Percentiles rank a stretch among this genome's conserved stretches.
Conservation (phyloP, 2,797 vertebrate genomes). For the Austrolebias charrua region DNA sequence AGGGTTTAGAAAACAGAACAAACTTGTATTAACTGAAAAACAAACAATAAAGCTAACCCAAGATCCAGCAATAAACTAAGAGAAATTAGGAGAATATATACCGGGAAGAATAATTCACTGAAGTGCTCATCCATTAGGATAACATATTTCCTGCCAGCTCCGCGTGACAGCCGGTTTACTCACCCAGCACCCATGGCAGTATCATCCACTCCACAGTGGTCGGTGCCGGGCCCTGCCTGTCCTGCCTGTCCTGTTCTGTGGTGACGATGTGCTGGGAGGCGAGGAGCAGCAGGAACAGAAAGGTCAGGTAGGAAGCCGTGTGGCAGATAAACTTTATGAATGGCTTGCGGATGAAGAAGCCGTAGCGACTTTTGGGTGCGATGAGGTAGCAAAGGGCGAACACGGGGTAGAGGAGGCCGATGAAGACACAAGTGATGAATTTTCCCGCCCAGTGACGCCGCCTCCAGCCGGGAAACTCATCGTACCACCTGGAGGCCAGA, state of each 20-base stretch:
- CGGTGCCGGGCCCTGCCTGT: slow-evolving; percentile 88
- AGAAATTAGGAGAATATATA: too few relatives aligned
- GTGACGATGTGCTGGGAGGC: slow-evolving; percentile 95
- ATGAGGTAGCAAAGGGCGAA: slow-evolving; percentile 96
- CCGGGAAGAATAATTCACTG: not conserved
- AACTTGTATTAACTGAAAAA: too few relatives aligned
- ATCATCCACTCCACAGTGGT: slow-evolving; percentile 99
- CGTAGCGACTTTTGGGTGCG: slow-evolving; percentile 93
- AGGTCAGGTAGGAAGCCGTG: slow-evolving; percentile 98
- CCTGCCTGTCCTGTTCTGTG: slow-evolving; percentile 85
- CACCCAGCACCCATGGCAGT: slow-evolving; percentile 84
- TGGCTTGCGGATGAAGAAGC: slow-evolving; percentile 96
- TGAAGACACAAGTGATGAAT: slow-evolving; percentile 93
- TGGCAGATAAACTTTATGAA: slow-evolving; percentile 99
- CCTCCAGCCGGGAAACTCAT: slow-evolving; percentile 97
- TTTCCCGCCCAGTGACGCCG: slow-evolving; percentile 96
- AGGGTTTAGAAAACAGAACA: too few relatives aligned
- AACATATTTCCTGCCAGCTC: not conserved
- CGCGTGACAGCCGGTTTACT: slow-evolving; percentile 25
- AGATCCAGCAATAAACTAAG: too few relatives aligned
- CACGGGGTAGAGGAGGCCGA: slow-evolving; percentile 92
- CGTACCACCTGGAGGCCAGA: slow-evolving; percentile 96
- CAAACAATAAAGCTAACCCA: too few relatives aligned
- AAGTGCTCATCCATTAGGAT: not conserved
- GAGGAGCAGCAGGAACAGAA: slow-evolving; percentile 93